Evolutionary conservation across 2,113 vertebrate species (phyloP).

Genomic region (Rhabdornis inornatus): DNA sequence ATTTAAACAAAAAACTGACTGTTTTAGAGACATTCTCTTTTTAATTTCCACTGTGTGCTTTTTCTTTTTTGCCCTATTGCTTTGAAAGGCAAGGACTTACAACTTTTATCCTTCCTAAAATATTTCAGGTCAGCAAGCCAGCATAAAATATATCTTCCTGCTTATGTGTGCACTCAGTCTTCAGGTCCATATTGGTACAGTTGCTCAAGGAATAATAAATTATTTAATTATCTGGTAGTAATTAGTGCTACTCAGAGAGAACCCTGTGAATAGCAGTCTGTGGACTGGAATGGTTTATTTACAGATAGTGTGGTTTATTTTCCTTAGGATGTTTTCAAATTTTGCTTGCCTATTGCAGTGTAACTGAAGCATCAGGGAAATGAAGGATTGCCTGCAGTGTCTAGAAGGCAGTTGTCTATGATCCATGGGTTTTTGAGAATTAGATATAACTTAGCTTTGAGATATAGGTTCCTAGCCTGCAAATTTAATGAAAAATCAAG

Average conservation of each 20-base stretch:
- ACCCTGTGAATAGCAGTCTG: neutral
- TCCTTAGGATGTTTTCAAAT: neutral
- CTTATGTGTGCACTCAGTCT: neutral
- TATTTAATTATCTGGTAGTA: neutral
- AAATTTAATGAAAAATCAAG: neutral
- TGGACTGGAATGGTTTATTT: neutral
- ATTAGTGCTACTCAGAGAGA: neutral
- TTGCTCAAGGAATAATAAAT: neutral
- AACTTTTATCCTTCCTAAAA: neutral
- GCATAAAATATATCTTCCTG: neutral
- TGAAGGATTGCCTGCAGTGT: neutral
- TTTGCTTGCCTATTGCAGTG: neutral
- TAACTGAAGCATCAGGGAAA: neutral
- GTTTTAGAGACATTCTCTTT: neutral
- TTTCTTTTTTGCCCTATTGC: neutral
- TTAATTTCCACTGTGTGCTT: neutral
- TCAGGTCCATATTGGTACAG: neutral
- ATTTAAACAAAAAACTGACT: neutral
- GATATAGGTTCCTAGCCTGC: neutral
- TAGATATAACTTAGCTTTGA: neutral
- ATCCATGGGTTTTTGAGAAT: neutral
- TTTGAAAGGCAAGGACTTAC: neutral
- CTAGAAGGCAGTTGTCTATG: neutral
- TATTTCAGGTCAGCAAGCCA: neutral
- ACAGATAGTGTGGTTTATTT: neutral